A percentile compares a stretch with the other conserved stretches of the same genome.
Evolutionary conservation across 2,113 vertebrate genomes (phyloP).

Genomic region (Brienomyrus longianalis): DNA sequence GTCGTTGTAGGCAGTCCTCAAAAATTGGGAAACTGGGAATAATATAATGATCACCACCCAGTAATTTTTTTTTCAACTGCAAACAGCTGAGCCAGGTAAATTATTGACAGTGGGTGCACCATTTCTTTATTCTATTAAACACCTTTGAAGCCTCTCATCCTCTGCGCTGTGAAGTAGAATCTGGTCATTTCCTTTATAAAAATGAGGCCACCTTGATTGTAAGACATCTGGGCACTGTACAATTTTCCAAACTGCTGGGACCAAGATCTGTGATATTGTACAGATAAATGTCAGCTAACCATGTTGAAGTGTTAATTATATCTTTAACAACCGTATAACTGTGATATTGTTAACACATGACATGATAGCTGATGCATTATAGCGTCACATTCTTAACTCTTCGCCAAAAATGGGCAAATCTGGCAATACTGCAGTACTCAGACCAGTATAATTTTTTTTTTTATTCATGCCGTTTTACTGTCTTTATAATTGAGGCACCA

Average conservation of each 20-base stretch:
- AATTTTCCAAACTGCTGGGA: not conserved
- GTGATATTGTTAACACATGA: not conserved
- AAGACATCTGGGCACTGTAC: not conserved
- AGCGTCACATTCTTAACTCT: not conserved
- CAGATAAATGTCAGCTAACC: not conserved
- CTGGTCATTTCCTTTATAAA: not conserved
- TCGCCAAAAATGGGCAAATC: not conserved
- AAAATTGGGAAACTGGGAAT: not conserved
- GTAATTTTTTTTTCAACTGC: not conserved
- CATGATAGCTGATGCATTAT: not conserved
- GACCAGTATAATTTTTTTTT: not conserved
- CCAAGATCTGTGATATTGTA: not conserved
- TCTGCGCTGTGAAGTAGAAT: not conserved
- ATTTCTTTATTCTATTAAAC: not conserved
- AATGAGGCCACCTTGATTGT: not conserved
- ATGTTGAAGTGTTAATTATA: not conserved
- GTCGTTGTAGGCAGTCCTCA: not conserved
- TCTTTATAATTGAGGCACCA: not conserved
- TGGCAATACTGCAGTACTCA: not conserved
- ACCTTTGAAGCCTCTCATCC: not conserved
- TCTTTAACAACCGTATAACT: not conserved
- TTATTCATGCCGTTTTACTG: not conserved
- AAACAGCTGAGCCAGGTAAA: not conserved
- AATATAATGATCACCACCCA: not conserved
- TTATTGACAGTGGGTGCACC: not conserved